Evolutionary conservation across 2,797 vertebrate species (phyloP).

Genomic region (Sebastes nivosus): DNA sequence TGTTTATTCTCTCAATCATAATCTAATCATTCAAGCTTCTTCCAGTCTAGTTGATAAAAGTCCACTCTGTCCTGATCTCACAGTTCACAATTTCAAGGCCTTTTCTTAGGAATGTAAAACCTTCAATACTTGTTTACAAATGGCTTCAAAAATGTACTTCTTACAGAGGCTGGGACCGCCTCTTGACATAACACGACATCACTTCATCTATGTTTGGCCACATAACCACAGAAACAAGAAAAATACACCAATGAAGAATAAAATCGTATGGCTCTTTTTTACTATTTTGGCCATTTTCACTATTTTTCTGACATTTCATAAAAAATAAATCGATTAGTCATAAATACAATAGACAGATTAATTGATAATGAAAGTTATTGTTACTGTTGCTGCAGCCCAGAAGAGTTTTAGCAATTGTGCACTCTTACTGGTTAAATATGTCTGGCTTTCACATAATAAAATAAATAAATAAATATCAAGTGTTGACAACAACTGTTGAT

Average conservation of each 20-base stretch:
- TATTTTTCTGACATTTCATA: not conserved
- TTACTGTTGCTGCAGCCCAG: not conserved
- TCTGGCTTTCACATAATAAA: not conserved
- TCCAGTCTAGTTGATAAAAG: not conserved
- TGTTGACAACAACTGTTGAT: too few species aligned
- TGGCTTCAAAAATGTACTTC: not conserved
- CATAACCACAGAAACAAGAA: not conserved
- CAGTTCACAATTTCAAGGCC: not conserved
- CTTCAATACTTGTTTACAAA: not conserved
- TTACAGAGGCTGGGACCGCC: not conserved
- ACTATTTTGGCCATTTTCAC: not conserved
- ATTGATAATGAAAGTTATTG: not conserved
- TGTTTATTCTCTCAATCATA: not conserved
- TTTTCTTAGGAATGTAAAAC: not conserved
- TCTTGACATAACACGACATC: not conserved
- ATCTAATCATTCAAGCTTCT: slow-evolving; percentile 5
- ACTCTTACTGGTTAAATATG: not conserved
- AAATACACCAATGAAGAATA: not conserved
- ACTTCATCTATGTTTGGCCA: not conserved
- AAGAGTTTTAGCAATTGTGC: not conserved
- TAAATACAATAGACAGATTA: not conserved
- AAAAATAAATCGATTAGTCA: accelerated
- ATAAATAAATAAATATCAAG: not conserved
- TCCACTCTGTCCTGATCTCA: not conserved
- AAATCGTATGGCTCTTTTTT: not conserved